Conservation (phyloP, 2,113 vertebrate species). For the Chamaetylas fuelleborni region DNA sequence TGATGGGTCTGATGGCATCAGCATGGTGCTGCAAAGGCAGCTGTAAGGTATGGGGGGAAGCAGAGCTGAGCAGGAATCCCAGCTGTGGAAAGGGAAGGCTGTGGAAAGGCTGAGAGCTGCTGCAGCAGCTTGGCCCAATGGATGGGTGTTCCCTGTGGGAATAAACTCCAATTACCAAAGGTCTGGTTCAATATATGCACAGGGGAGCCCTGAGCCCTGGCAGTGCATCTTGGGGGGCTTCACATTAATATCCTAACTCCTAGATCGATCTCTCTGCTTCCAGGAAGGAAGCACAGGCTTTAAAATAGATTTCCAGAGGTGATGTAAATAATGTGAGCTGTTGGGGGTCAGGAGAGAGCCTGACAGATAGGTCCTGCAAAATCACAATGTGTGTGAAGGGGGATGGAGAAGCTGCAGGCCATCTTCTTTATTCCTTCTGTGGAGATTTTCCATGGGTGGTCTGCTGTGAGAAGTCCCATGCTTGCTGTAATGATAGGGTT, state of each 20-base stretch:
- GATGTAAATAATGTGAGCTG: background rate
- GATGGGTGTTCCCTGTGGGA: background rate
- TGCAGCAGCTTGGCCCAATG: background rate
- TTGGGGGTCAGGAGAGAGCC: background rate
- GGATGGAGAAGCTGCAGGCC: background rate
- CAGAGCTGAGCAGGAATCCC: background rate
- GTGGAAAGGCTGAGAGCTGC: background rate
- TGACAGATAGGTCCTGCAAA: background rate
- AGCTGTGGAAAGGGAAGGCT: background rate
- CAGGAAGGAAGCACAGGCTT: background rate
- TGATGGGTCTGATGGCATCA: background rate
- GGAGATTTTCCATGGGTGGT: background rate
- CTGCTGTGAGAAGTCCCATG: background rate
- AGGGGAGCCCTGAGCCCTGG: background rate
- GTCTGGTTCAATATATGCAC: background rate
- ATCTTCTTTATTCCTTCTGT: background rate
- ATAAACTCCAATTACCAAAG: background rate
- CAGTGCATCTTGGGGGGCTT: background rate
- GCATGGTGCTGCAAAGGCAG: background rate
- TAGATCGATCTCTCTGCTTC: background rate
- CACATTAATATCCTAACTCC: background rate
- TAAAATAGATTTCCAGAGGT: background rate
- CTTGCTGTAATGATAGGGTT: rapidly evolving
- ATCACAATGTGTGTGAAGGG: background rate
- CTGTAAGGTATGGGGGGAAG: background rate